phyloP scores from a whole-genome alignment of 2,888 invertebrate species.

The Drepana falcataria region DNA sequence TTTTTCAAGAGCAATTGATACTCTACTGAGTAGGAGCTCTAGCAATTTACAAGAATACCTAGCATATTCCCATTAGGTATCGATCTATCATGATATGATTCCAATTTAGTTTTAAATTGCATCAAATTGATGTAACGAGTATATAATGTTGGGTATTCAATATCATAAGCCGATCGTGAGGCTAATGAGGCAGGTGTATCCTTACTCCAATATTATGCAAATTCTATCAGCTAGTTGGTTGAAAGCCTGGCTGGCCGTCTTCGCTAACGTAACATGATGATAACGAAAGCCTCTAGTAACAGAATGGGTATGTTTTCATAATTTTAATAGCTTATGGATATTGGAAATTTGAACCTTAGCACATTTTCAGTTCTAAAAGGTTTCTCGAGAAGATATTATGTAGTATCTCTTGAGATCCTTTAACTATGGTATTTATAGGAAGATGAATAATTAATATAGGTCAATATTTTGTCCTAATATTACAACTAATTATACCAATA shows the following conservation, averaged over 20 bases:
- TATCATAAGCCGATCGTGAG: conserved; percentile 57
- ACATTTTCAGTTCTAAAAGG: not conserved
- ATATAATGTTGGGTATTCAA: conserved; percentile 27
- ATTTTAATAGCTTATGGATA: not conserved
- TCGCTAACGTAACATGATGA: conserved; percentile 37
- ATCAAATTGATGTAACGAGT: conserved; percentile 11
- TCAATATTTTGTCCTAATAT: too few relatives aligned
- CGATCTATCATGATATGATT: not conserved
- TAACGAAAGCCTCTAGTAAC: conserved; percentile 34
- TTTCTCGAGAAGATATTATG: not conserved
- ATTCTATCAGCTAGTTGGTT: conserved; percentile 54
- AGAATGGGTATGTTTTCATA: conserved; percentile 14
- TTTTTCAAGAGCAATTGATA: too few relatives aligned
- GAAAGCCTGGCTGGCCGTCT: conserved; percentile 45
- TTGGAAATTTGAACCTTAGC: not conserved
- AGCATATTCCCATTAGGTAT: not conserved
- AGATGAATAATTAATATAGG: too few relatives aligned
- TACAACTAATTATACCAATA: too few relatives aligned
- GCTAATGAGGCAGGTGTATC: conserved; percentile 65
- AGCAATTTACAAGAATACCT: not conserved
- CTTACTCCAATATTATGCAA: conserved; percentile 67
- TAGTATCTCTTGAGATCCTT: not conserved
- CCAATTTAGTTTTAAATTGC: conserved; percentile 1
- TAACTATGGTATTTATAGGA: not conserved
- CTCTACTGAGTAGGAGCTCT: not conserved